Evolutionary conservation across 2,113 vertebrate species (phyloP), one percentile per base, ranked within the genome.

Genomic region (Chloroceryle aenea): DNA sequence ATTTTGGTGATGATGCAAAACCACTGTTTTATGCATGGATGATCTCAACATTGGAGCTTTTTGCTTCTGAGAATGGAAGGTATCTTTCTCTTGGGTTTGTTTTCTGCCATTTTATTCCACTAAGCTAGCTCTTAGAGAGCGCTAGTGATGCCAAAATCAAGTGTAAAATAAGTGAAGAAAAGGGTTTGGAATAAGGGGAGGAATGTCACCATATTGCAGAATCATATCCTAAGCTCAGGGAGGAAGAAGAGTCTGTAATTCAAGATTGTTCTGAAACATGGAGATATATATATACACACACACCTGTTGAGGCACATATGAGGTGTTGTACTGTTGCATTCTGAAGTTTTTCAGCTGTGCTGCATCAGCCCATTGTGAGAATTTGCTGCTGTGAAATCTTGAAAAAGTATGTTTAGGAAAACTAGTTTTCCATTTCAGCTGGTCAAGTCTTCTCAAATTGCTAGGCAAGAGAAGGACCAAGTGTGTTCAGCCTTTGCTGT

Each of bases 271-370:
- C 7, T 48, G 58, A 36, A 16, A n/a, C 43, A 3, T 6, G n/a
- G 43, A 7, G 68, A 1, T 27, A 4, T 3, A 1, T 36, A 4
- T 40, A 40, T 12, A 40, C 38, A 40, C 0, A 40, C 38, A 40
- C 38, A 40, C 0, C 3, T 55, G 26, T 34, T 58, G 32, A 29
- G 69, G 36, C 12, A 4, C 47, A 23, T 48, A 22, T 10, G 47
- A 23, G 47, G 47, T 48, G 23, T 23, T 66, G 12, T 56, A 10
- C 42, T 62, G 15, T 42, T 76, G 45, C 16, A 36, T 62, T 20
- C n/a, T 81, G n/a, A 73, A 69, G 30, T 45, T 58, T 64, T 81
- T 52, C 56, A 58, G 9, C 66, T 59, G 34, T 59, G 61, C 36
- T 85, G 21, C 55, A 75, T 20, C 17, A 45, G 38, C 45, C 56